Evolutionary conservation across 2,113 vertebrate genomes (phyloP).

Genomic region (Caretta caretta): DNA sequence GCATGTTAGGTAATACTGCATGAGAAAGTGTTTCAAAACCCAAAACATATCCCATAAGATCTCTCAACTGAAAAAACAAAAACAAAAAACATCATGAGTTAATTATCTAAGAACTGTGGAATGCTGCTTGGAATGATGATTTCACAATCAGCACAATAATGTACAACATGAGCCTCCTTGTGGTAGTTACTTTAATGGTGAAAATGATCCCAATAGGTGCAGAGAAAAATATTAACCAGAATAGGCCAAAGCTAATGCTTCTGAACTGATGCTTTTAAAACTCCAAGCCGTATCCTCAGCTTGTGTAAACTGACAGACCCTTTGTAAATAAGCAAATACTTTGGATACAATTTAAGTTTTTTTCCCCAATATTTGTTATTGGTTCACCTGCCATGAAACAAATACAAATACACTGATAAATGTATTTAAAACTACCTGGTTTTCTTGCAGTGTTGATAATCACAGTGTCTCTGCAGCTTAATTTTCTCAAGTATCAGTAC

Average conservation of each 20-base stretch:
- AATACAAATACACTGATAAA: background rate
- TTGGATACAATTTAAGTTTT: background rate
- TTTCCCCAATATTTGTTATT: background rate
- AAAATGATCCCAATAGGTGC: fast-evolving
- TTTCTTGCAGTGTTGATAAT: background rate
- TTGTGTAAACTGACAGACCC: fast-evolving
- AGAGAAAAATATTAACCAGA: background rate
- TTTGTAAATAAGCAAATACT: background rate
- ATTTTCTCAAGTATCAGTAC: background rate
- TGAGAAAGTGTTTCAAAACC: background rate
- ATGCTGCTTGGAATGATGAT: background rate
- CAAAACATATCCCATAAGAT: background rate
- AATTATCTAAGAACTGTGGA: background rate
- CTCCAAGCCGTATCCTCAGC: background rate
- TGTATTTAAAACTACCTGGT: background rate
- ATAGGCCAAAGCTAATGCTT: fast-evolving
- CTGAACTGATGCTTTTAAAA: background rate
- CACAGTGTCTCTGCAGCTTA: background rate
- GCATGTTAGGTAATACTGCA: background rate
- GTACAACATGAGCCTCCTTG: fast-evolving
- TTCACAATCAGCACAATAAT: background rate
- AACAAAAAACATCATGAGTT: background rate
- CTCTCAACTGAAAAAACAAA: background rate
- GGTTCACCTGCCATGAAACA: background rate
- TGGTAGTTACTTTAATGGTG: fast-evolving